Conservation (phyloP, 2,888 invertebrate genomes). For the Elgonia sp. region DNA sequence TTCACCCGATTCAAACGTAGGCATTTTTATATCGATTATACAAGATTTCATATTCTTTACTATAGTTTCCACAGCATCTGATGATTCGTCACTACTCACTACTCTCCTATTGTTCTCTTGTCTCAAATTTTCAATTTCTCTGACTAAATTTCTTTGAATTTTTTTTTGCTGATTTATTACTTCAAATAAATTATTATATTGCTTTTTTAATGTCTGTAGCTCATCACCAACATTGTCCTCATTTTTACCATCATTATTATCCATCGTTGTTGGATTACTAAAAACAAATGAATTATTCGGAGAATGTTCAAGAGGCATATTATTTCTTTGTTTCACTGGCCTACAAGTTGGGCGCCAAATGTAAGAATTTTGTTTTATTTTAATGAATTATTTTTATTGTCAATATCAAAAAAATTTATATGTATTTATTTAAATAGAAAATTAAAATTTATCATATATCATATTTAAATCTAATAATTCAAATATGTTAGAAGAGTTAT, state of each 20-base stretch:
- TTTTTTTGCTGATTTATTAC: not conserved
- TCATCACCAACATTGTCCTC: too few species aligned
- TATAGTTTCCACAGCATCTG: not conserved
- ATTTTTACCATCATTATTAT: too few species aligned
- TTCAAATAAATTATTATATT: too few species aligned
- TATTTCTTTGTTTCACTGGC: not conserved
- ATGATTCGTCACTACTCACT: not conserved
- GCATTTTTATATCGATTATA: slow-evolving; percentile 4
- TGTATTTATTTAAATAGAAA: not conserved
- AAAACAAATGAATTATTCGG: not conserved
- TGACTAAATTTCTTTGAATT: not conserved
- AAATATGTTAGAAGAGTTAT: too few species aligned
- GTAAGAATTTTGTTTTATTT: not conserved
- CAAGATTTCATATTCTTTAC: not conserved
- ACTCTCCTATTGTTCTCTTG: not conserved
- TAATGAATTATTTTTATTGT: not conserved
- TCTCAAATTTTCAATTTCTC: not conserved
- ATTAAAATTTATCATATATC: not conserved
- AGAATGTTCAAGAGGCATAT: not conserved
- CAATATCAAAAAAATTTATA: not conserved
- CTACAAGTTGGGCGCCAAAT: not conserved
- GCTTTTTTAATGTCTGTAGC: too few species aligned
- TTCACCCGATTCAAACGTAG: not conserved
- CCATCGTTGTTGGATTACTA: not conserved
- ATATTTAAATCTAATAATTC: too few species aligned